phyloP scores from a whole-genome alignment of 1,140 invertebrate species.

The Leptopilina boulardi region DNA sequence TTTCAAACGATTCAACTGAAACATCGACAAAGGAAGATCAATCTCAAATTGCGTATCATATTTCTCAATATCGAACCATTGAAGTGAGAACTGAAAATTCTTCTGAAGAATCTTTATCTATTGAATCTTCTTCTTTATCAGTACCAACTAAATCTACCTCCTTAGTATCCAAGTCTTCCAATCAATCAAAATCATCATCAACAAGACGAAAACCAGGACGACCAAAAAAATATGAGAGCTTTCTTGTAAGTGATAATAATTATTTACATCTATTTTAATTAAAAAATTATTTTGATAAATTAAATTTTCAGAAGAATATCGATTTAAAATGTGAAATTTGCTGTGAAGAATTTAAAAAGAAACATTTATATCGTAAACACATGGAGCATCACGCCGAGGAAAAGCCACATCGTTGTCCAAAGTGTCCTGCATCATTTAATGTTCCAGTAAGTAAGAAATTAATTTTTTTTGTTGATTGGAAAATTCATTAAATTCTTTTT shows the following conservation, averaged over 20 bases:
- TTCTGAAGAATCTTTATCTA: background rate
- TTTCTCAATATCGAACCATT: constrained; percentile 11
- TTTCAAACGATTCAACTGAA: background rate
- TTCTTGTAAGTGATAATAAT: constrained; percentile 42
- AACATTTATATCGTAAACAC: constrained; percentile 77
- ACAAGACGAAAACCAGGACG: constrained; percentile 56
- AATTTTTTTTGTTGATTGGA: too few species aligned
- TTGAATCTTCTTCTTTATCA: background rate
- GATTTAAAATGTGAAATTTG: constrained; percentile 78
- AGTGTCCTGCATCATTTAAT: constrained; percentile 81
- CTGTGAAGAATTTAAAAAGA: constrained; percentile 77
- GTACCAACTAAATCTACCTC: constrained; percentile 10
- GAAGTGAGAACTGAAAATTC: constrained; percentile 38
- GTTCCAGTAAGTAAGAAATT: constrained; percentile 72
- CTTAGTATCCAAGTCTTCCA: constrained; percentile 9
- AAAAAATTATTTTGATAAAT: background rate
- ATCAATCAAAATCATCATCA: constrained; percentile 33
- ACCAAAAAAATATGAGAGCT: constrained; percentile 56
- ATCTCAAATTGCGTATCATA: constrained; percentile 5
- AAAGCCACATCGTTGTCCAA: constrained; percentile 79
- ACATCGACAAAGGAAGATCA: background rate
- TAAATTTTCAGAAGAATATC: constrained; percentile 57
- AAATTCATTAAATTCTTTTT: constrained; percentile 38
- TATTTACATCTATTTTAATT: constrained; percentile 23
- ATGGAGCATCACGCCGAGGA: constrained; percentile 79